These are phyloP conservation scores for Drosophila siamana DNA, from an alignment of 2,888 invertebrate genomes.

Conservation along the genomic window DNA sequence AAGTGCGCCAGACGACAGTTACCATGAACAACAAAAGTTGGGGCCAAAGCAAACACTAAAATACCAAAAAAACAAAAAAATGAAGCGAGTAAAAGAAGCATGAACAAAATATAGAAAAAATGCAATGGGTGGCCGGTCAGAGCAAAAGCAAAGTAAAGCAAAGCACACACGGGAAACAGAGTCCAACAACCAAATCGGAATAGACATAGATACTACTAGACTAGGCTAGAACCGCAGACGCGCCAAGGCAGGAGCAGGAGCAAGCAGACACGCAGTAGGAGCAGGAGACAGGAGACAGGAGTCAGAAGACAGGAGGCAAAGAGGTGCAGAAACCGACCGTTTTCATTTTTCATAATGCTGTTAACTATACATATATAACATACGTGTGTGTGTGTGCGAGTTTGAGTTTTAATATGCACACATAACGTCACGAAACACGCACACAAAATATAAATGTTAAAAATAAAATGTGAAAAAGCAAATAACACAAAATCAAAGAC, in stretches of 20 bases:
- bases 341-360: conserved; percentile 77
- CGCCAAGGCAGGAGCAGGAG: conserved; percentile 49
- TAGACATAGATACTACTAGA: conserved; percentile 37
- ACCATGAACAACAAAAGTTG: conserved; percentile 34
- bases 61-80: conserved; percentile 3
- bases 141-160: conserved; percentile 20
- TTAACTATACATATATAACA: too few species aligned
- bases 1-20: conserved; percentile 59
- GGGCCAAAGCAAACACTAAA: conserved; percentile 44
- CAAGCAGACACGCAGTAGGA: too few species aligned
- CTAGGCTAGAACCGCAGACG: conserved; percentile 63
- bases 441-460: conserved; percentile 79
- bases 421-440: conserved; percentile 56
- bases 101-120: conserved; percentile 48
- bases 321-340: conserved; percentile 33
- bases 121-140: conserved; percentile 43
- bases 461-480: conserved; percentile 83
- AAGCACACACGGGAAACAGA: conserved; percentile 21
- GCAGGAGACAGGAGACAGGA: conserved; percentile 21
- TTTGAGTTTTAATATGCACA: conserved; percentile 44
- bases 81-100: conserved; percentile 9
- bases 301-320: conserved; percentile 26
- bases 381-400: conserved; percentile 18
- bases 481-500: conserved; percentile 76
- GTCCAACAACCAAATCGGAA: conserved; percentile 40